Evolutionary conservation across 1,140 invertebrate species (phyloP), one percentile per base, ranked within the genome.

Genomic region (Drosophila mauritiana): DNA sequence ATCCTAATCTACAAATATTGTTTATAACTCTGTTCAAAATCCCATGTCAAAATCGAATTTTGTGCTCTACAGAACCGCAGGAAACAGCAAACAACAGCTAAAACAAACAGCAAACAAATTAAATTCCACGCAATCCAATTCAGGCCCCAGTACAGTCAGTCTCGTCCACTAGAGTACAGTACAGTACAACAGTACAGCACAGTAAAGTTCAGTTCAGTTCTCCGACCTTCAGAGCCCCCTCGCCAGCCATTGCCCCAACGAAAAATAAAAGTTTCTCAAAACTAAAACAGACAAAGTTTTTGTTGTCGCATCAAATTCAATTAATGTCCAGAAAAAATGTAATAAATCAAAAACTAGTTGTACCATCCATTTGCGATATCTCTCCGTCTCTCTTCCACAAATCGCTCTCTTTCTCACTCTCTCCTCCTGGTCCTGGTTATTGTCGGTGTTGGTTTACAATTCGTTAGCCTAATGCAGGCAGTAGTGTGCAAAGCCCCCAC

Each of bases 281-380:
- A 73, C 52, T 61, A 79, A 78, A 79, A 63, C 40, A 73, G 36
- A 73, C 40, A 73, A 77, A 78, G 59, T 78, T 88, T 59, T 80
- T 86, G 65, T 85, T 81, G 78, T 88, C 82, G 63, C 79, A 83
- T 86, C 78, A 88, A 88, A 86, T 88, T 86, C 75, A 86, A 86
- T 86, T 83, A 79, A 84, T 84, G 79, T 74, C 80, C 70, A 64
- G 46, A 61, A 56, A 52, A 81, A 82, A 77, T 88, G 73, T 78
- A 80, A 84, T 84, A 89, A 83, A 80, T 79, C 84, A 89, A 86
- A 86, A 78, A 68, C 51, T 80, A 84, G 72, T 68, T 90, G 39
- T 76, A 70, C 57, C 43, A 43, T 69, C 56, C 76, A 69, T 8
- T 61, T 63, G 62, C 57, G 57, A 25, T 63, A 53, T 55, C 45